Evolutionary conservation across 2,797 vertebrate genomes (phyloP).

Genomic region (Scyliorhinus canicula): DNA sequence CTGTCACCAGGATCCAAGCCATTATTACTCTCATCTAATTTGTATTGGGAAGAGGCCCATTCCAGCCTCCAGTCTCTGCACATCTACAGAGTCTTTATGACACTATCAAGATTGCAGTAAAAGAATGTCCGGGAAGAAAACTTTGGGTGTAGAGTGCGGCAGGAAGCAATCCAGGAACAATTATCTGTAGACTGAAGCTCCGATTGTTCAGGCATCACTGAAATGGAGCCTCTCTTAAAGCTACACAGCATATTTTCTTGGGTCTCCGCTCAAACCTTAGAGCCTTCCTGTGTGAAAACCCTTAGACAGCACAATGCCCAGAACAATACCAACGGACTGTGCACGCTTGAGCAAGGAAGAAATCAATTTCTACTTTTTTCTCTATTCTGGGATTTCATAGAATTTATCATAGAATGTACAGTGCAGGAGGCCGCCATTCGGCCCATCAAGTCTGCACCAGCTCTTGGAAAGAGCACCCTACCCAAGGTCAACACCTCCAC

Average conservation of each 20-base stretch:
- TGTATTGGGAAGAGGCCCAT: neutral
- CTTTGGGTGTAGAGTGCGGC: neutral
- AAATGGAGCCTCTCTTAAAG: neutral
- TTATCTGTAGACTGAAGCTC: neutral
- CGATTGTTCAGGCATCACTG: neutral
- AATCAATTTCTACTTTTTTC: neutral
- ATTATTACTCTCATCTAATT: neutral
- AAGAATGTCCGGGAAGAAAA: neutral
- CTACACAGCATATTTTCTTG: neutral
- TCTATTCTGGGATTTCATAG: neutral
- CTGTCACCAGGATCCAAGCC: neutral
- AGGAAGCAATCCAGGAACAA: conserved; percentile 18
- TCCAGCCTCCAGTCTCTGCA: neutral
- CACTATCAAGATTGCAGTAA: neutral
- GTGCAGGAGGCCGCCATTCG: too few species aligned
- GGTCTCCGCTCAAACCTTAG: neutral
- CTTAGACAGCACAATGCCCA: neutral
- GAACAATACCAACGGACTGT: neutral
- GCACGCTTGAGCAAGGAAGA: neutral
- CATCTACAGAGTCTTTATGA: neutral
- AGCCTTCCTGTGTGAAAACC: neutral
- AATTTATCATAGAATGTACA: too few species aligned
- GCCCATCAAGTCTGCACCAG: too few species aligned
- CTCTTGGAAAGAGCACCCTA: too few species aligned
- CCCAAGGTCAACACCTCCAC: too few species aligned